These are phyloP conservation scores for Mallotus villosus DNA, from an alignment of 2,797 vertebrate genomes.

Conservation along the genomic window DNA sequence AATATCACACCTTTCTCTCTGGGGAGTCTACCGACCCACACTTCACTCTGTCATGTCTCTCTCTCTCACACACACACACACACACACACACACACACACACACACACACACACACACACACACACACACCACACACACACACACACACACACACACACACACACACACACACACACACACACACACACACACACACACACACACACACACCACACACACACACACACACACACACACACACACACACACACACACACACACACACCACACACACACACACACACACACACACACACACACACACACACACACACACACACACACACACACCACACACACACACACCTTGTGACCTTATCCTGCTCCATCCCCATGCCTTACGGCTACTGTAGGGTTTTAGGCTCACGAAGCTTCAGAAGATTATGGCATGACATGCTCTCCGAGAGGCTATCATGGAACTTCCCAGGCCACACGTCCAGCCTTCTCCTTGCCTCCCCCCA, in stretches of 20 bases:
- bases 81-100: neutral
- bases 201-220: too few relatives aligned
- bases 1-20: slow-evolving; percentile 28
- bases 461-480: neutral
- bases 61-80: neutral
- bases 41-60: neutral
- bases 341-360: neutral
- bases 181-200: too few relatives aligned
- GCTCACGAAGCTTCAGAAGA: too few relatives aligned
- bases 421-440: too few relatives aligned
- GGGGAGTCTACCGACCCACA: neutral
- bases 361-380: neutral
- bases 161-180: too few relatives aligned
- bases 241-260: too few relatives aligned
- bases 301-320: slow-evolving; percentile 6
- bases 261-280: too few relatives aligned
- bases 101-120: neutral
- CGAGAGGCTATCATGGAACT: too few relatives aligned
- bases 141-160: too few relatives aligned
- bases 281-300: slow-evolving; percentile 6
- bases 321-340: slow-evolving; percentile 1
- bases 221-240: too few relatives aligned
- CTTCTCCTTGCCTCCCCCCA: neutral
- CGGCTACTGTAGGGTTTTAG: too few relatives aligned
- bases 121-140: too few relatives aligned